Conservation (phyloP, 2,113 vertebrate species). For the Mastomys coucha region DNA sequence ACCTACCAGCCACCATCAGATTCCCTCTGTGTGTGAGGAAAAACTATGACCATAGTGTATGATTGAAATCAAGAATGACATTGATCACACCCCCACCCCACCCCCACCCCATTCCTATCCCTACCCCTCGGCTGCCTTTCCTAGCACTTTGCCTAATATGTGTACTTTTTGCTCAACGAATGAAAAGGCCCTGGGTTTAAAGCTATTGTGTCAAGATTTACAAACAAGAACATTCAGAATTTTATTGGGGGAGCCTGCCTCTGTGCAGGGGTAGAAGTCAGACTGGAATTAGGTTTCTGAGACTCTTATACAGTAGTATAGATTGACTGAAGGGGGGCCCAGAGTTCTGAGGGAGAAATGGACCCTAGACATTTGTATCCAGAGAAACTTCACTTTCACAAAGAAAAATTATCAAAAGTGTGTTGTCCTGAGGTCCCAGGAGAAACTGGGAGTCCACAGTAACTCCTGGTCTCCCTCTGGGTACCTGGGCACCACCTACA, state of each 20-base stretch:
- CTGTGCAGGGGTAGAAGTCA: not conserved
- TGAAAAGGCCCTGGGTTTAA: not conserved
- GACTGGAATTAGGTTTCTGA: not conserved
- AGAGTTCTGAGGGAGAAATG: not conserved
- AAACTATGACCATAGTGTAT: not conserved
- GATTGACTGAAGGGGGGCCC: not conserved
- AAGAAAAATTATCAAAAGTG: not conserved
- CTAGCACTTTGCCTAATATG: too few species aligned
- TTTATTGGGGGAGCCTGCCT: not conserved
- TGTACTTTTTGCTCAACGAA: not conserved
- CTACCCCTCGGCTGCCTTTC: too few species aligned
- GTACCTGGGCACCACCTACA: too few species aligned
- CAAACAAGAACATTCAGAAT: not conserved
- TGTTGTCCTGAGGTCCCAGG: too few species aligned
- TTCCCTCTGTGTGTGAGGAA: not conserved
- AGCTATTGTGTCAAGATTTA: not conserved
- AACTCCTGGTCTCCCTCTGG: too few species aligned
- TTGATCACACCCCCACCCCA: too few species aligned
- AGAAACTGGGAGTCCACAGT: too few species aligned
- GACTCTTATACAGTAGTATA: not conserved
- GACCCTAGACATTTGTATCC: not conserved
- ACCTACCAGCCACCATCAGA: not conserved
- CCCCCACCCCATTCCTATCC: too few species aligned
- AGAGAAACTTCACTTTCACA: not conserved
- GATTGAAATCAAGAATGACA: not conserved